A percentile compares a stretch with the other conserved stretches of the same genome.
phyloP scores from a whole-genome alignment of 2,888 invertebrate species.

The Eustalomyia histrio region DNA sequence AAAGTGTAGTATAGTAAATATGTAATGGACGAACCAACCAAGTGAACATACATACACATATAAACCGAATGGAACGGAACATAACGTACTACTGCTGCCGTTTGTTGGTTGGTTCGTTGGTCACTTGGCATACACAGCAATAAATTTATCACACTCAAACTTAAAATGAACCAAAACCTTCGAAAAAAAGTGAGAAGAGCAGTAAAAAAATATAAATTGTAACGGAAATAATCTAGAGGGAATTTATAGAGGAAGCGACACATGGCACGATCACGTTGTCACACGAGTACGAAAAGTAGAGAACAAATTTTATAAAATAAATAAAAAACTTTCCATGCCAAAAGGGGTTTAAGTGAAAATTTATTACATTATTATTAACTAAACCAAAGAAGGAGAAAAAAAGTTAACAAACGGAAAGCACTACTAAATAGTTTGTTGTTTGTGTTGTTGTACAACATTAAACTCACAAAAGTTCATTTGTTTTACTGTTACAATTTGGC shows the following conservation, averaged over 20 bases:
- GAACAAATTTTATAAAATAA: conserved; percentile 28
- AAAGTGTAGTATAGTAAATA: conserved; percentile 38
- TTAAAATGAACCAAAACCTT: conserved; percentile 20
- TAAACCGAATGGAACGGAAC: conserved; percentile 34
- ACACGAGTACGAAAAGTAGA: conserved; percentile 35
- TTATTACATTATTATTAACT: conserved; percentile 63
- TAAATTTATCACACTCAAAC: conserved; percentile 64
- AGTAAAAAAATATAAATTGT: conserved; percentile 19
- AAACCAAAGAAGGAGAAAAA: conserved; percentile 23
- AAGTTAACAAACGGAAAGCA: conserved; percentile 39
- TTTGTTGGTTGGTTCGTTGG: conserved; percentile 49
- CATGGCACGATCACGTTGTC: conserved; percentile 64
- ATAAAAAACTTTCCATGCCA: conserved; percentile 56
- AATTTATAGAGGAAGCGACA: conserved; percentile 62
- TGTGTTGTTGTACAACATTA: conserved; percentile 15
- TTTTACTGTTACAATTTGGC: background rate
- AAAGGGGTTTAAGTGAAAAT: conserved; percentile 63
- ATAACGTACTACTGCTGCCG: conserved; percentile 35
- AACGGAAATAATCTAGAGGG: conserved; percentile 62
- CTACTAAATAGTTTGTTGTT: conserved; percentile 15
- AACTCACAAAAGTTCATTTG: conserved; percentile 31
- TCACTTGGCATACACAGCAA: conserved; percentile 60
- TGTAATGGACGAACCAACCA: conserved; percentile 11
- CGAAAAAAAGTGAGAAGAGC: background rate
- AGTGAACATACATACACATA: conserved; percentile 27